A percentile compares a stretch with the other conserved stretches of the same genome.
phyloP scores from a whole-genome alignment of 92 coral and sea anemone species.

The Parazoanthus atlanticus region DNA sequence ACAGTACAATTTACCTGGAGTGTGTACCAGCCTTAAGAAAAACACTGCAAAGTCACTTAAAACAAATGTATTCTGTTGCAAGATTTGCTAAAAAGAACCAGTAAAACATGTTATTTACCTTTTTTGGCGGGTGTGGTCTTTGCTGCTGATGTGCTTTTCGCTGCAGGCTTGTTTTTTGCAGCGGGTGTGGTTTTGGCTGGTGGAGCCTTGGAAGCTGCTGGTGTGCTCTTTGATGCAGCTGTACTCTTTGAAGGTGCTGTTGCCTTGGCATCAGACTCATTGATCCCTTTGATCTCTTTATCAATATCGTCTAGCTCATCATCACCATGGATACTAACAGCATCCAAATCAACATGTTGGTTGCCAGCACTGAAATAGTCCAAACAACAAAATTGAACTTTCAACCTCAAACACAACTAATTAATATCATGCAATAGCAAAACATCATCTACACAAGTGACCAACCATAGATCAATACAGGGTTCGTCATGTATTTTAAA shows the following conservation, averaged over 20 bases:
- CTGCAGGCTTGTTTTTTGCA: slow-evolving; percentile 1
- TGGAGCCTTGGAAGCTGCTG: not conserved
- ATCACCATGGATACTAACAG: slow-evolving; percentile 98
- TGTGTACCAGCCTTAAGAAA: not conserved
- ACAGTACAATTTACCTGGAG: not conserved
- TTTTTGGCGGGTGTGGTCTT: slow-evolving; percentile 1
- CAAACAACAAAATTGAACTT: not conserved
- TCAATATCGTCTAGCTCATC: slow-evolving; percentile 96
- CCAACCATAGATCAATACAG: too few species aligned
- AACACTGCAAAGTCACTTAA: not conserved
- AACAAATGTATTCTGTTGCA: not conserved
- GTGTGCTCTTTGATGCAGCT: slow-evolving; percentile 1
- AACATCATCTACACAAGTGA: too few species aligned
- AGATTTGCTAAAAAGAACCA: not conserved
- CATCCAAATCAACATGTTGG: slow-evolving; percentile 82
- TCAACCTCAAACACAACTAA: too few species aligned
- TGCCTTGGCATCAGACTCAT: slow-evolving; percentile 51
- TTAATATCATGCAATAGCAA: too few species aligned
- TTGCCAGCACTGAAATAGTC: not conserved
- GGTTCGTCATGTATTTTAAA: too few species aligned
- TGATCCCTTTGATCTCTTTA: slow-evolving; percentile 77
- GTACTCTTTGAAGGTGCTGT: slow-evolving; percentile 2
- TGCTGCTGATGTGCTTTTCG: not conserved
- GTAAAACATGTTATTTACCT: not conserved
- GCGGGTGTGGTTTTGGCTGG: slow-evolving; percentile 15